phyloP scores from a whole-genome alignment of 2,888 invertebrate genomes.

The Hetaerina titia region DNA sequence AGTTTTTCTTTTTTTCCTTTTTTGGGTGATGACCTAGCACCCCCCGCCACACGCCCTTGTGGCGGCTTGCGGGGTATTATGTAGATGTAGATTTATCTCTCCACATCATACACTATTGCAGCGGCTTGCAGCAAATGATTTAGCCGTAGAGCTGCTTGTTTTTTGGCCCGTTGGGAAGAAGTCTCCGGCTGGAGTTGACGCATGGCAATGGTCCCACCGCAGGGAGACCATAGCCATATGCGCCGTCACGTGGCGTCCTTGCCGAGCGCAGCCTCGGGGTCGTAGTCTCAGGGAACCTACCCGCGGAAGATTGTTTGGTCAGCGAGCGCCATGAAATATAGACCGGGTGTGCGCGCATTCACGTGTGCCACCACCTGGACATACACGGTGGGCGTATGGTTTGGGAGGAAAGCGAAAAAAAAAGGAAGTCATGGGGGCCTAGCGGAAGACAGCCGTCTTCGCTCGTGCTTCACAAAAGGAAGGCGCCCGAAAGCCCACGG shows the following conservation, averaged over 20 bases:
- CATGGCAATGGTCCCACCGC: neutral
- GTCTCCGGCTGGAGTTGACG: too few relatives aligned
- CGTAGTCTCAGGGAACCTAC: neutral
- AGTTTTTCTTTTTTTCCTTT: too few relatives aligned
- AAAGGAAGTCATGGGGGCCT: neutral
- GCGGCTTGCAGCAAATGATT: too few relatives aligned
- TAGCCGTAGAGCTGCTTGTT: too few relatives aligned
- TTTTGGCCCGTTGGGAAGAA: too few relatives aligned
- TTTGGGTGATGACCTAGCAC: too few relatives aligned
- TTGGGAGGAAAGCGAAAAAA: neutral
- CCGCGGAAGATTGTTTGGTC: conserved; percentile 13
- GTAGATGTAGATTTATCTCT: too few relatives aligned
- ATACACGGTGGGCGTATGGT: neutral
- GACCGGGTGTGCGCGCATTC: neutral
- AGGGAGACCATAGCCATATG: neutral
- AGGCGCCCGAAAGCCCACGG: neutral
- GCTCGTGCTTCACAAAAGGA: neutral
- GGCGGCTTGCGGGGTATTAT: too few relatives aligned
- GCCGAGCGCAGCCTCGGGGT: neutral
- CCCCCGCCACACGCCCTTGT: too few relatives aligned
- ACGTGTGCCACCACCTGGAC: neutral
- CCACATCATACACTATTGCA: too few relatives aligned
- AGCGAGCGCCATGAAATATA: neutral
- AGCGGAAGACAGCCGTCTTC: conserved; percentile 7
- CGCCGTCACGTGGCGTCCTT: neutral